Evolutionary conservation across 2,113 vertebrate genomes (phyloP).

Genomic region (Lamprologus callipterus): DNA sequence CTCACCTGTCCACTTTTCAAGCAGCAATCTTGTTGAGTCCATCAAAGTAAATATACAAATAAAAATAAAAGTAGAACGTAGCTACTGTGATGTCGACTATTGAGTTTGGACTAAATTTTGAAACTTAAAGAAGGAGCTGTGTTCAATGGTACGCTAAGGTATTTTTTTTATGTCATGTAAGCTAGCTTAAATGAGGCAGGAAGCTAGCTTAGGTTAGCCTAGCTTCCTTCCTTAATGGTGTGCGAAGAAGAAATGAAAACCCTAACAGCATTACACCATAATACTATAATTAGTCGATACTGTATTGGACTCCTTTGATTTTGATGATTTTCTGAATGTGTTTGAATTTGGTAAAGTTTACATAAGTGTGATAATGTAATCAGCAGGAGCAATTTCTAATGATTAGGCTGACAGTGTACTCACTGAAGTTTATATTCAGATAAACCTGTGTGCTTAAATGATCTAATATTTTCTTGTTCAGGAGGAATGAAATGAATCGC

Average conservation of each 20-base stretch:
- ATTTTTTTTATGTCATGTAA: not conserved
- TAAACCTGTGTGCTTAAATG: not conserved
- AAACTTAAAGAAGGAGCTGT: not conserved
- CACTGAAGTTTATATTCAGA: not conserved
- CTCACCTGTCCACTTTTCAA: not conserved
- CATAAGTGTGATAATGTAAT: not conserved
- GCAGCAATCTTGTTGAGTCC: not conserved
- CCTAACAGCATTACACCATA: not conserved
- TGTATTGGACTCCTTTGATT: not conserved
- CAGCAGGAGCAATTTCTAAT: not conserved
- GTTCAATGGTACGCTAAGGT: not conserved
- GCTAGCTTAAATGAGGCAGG: not conserved
- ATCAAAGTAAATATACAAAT: not conserved
- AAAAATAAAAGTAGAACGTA: not conserved
- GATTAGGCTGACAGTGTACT: not conserved
- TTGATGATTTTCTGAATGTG: not conserved
- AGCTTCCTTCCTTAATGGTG: not conserved
- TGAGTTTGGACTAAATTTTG: not conserved
- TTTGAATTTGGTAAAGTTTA: not conserved
- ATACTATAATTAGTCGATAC: not conserved
- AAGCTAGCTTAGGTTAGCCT: not conserved
- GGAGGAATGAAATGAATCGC: not conserved
- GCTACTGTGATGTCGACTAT: not conserved
- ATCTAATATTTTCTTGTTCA: not conserved
- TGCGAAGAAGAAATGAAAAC: not conserved